A percentile compares a stretch with the other conserved stretches of the same genome.
Evolutionary conservation across 2,888 invertebrate species (phyloP).

Genomic region (Amorpha juglandis): DNA sequence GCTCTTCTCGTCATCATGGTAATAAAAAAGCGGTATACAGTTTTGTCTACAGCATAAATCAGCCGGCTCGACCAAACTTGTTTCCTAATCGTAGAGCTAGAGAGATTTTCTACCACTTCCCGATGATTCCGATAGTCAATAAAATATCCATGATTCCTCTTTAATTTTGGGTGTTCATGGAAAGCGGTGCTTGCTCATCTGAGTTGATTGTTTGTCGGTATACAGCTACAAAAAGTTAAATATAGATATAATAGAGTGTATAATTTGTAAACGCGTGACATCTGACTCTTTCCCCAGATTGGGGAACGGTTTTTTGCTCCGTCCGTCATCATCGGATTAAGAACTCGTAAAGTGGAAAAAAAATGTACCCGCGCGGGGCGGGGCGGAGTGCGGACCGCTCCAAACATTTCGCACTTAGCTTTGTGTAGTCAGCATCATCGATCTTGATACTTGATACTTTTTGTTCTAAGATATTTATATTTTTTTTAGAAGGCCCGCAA

Average conservation of each 20-base stretch:
- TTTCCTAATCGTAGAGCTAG: no score
- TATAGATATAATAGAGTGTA: neutral
- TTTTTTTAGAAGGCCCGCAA: neutral
- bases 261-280: neutral
- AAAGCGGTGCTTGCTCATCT: no score
- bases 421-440: slow-evolving; percentile 34
- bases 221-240: neutral
- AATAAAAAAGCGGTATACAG: no score
- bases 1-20: no score
- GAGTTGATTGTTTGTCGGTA: neutral
- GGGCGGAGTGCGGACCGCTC: slow-evolving; percentile 28
- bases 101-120: no score
- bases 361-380: slow-evolving; percentile 39
- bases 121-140: no score
- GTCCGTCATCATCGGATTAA: slow-evolving; percentile 50
- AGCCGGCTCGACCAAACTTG: no score
- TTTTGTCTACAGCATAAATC: no score
- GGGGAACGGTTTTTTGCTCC: slow-evolving; percentile 40
- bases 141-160: no score
- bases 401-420: slow-evolving; percentile 59
- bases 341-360: slow-evolving; percentile 48
- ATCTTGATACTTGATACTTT: slow-evolving; percentile 39
- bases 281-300: slow-evolving; percentile 6
- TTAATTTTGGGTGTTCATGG: no score
- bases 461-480: neutral